Evolutionary conservation across 2,113 vertebrate genomes (phyloP).

Genomic region (Silurus asotus): DNA sequence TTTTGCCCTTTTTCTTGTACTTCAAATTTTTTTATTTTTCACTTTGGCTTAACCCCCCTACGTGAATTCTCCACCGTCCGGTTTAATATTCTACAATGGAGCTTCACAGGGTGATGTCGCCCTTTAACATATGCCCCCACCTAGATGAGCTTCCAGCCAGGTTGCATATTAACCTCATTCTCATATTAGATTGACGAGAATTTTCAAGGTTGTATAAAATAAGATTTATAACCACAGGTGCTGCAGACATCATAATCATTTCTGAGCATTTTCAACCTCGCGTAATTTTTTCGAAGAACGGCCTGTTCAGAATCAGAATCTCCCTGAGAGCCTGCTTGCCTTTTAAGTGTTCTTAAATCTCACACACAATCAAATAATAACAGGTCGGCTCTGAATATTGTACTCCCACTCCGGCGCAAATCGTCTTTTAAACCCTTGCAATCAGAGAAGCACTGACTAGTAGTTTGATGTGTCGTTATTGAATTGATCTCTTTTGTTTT

Average conservation of each 20-base stretch:
- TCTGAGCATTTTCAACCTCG: background rate
- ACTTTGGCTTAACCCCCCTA: background rate
- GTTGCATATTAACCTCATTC: constrained; percentile 1
- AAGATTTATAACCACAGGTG: constrained; percentile 11
- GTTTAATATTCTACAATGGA: background rate
- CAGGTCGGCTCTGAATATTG: background rate
- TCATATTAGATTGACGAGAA: background rate
- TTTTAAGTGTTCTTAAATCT: background rate
- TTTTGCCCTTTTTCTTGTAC: constrained; percentile 49
- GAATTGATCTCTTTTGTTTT: background rate
- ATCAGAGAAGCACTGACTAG: background rate
- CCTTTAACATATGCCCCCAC: background rate
- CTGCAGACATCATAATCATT: background rate
- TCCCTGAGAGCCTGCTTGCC: background rate
- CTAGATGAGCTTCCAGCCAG: background rate
- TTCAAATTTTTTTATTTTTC: constrained; percentile 38
- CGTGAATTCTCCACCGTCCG: background rate
- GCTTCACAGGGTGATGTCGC: background rate
- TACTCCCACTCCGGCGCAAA: background rate
- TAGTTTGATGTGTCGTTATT: background rate
- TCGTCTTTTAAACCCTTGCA: background rate
- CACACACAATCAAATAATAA: background rate
- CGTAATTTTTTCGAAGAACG: background rate
- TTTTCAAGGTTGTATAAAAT: background rate
- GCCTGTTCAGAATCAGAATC: background rate